Base-by-base conservation (phyloP, 2,113 vertebrate species). In the Lanius ludovicianus region DNA sequence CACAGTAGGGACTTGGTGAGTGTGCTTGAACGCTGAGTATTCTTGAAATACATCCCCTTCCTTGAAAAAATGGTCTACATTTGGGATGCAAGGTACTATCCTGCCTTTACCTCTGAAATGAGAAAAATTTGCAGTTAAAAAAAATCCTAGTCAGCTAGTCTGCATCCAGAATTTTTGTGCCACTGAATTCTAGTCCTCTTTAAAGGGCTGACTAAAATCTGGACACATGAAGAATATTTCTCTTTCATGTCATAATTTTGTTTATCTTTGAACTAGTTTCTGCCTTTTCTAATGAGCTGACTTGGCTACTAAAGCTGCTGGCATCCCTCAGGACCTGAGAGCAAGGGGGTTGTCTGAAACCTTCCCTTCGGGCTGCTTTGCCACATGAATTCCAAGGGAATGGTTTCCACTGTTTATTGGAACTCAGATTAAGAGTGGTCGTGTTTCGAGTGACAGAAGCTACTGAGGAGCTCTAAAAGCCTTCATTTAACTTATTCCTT, bases 401-500 rank as follows among this genome's bases (percentile, higher is more conserved):
- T 37, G 50, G 59, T 65, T 95, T 91, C 91, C 74, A 57, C 71
- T 70, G 44, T 94, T 96, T 92, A 80, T 94, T 94, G 70, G 47
- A 60, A 20, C 60, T 57, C 31, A 74, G 84, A 96, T 89, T 96
- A 92, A 87, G 70, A 76, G 42, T 28, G 75, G 75, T 71, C 88
- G 84, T 60, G 70, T 86, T 92, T 82, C 93, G 87, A 92, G 81
- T 92, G 93, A 93, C 90, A 81, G 79, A 44, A 76, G 18, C 79
- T 91, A 60, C 85, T 70, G 67, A 71, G 41, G 67, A 94, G 27
- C 74, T 80, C 37, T 93, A 81, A 95, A 93, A 91, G 46, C 74
- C 77, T 93, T 80, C 47, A 77, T 60, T 87, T 80, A 35, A 27
- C 25, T 70, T 80, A 39, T 4, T 88, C 28, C 52, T 83, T 93